Conservation (phyloP, 2,797 vertebrate species). For the Leptoclinus maculatus region DNA sequence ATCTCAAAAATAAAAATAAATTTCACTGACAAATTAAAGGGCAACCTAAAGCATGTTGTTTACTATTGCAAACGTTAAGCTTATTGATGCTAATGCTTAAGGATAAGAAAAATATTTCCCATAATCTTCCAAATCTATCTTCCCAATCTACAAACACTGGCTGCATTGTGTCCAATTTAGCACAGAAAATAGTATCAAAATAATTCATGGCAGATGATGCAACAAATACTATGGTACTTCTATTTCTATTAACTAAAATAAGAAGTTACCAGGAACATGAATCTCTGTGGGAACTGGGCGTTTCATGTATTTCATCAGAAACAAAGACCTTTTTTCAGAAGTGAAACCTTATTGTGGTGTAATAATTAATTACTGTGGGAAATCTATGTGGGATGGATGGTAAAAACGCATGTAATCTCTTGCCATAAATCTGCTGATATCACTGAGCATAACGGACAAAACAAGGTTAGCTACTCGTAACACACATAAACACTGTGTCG, state of each 20-base stretch:
- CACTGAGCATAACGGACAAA: background rate
- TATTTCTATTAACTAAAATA: slow-evolving; percentile 8
- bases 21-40: slow-evolving; percentile 4
- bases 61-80: slow-evolving; percentile 47
- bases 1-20: slow-evolving; percentile 1
- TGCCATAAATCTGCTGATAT: background rate
- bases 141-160: slow-evolving; percentile 52
- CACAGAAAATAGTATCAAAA: slow-evolving; percentile 33
- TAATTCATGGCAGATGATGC: slow-evolving; percentile 21
- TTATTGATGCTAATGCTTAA: slow-evolving; percentile 50
- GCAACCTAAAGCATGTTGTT: slow-evolving; percentile 52
- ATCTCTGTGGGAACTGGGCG: background rate
- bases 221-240: slow-evolving; percentile 15
- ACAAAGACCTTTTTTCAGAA: background rate
- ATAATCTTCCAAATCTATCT: slow-evolving; percentile 73
- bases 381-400: background rate
- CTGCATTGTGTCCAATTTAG: slow-evolving; percentile 56
- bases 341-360: background rate
- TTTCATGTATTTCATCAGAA: background rate
- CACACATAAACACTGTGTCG: background rate
- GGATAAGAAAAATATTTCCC: slow-evolving; percentile 69
- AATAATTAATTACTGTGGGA: slow-evolving; percentile 29
- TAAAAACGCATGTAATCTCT: slow-evolving; percentile 20
- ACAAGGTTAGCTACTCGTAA: slow-evolving; percentile 4
- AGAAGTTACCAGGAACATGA: background rate